Evolutionary conservation across 1,140 invertebrate species (phyloP).

Genomic region (Saccostrea echinata): DNA sequence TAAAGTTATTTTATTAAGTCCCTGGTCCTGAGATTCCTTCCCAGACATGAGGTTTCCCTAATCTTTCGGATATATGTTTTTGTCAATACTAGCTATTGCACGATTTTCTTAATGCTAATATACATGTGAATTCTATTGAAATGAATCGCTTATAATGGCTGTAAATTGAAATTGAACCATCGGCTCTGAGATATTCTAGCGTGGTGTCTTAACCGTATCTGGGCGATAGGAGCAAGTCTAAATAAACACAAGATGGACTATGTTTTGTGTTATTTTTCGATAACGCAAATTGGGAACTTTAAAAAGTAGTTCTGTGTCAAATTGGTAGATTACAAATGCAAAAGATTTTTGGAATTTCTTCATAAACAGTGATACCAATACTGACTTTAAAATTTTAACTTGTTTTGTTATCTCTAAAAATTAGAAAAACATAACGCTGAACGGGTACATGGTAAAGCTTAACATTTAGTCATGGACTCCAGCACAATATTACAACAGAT

Average conservation of each 20-base stretch:
- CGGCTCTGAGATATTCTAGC: background rate
- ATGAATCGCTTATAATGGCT: conserved; percentile 35
- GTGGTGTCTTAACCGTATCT: conserved; percentile 17
- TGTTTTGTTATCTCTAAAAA: background rate
- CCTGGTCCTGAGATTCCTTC: background rate
- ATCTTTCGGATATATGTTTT: conserved; percentile 32
- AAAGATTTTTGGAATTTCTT: background rate
- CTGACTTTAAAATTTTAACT: background rate
- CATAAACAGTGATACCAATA: background rate
- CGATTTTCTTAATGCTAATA: conserved; percentile 40
- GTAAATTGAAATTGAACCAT: conserved; percentile 36
- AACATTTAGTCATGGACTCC: background rate
- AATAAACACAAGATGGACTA: background rate
- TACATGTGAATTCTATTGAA: conserved; percentile 28
- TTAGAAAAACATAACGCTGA: background rate
- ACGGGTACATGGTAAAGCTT: background rate
- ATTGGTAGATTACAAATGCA: background rate
- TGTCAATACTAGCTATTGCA: conserved; percentile 41
- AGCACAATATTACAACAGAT: background rate
- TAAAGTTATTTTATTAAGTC: conserved; percentile 41
- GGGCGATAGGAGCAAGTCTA: background rate
- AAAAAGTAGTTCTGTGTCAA: background rate
- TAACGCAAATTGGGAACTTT: background rate
- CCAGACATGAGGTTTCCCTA: conserved; percentile 26
- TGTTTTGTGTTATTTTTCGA: conserved; percentile 4